These are phyloP conservation scores for Coilia nasus DNA, from an alignment of 2,797 vertebrate species.

Conservation along the genomic window DNA sequence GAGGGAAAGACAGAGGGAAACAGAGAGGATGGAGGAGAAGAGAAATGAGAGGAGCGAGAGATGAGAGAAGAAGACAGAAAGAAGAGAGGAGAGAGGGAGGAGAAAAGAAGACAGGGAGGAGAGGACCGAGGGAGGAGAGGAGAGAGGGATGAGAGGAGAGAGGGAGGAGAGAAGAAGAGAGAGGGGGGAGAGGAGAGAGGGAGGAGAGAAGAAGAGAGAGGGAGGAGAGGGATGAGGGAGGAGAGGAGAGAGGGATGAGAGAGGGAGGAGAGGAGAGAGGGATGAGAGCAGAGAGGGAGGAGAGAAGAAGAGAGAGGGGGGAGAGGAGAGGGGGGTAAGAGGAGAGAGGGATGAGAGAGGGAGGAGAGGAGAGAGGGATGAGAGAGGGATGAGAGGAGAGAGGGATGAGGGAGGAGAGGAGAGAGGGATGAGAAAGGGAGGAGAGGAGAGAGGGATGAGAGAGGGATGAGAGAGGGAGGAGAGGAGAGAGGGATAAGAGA, in stretches of 20 bases:
- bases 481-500: constrained; percentile 33
- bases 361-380: constrained; percentile 31
- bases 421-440: not conserved
- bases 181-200: not conserved
- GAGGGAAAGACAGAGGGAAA: not conserved
- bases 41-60: not conserved
- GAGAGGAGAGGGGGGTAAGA: not conserved
- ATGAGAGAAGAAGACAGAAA: too few species aligned
- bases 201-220: not conserved
- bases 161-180: not conserved
- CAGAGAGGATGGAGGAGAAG: not conserved
- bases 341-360: constrained; percentile 45
- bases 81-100: too few species aligned
- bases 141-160: not conserved
- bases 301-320: constrained; percentile 16
- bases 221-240: not conserved
- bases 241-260: not conserved
- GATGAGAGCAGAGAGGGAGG: not conserved
- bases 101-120: too few species aligned
- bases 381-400: not conserved
- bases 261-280: not conserved
- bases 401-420: not conserved
- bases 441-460: not conserved
- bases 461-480: too few species aligned
- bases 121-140: not conserved